Evolutionary conservation across 1,140 invertebrate genomes (phyloP), one percentile per base, ranked within the genome.

Genomic region (Drosophila novamexicana): DNA sequence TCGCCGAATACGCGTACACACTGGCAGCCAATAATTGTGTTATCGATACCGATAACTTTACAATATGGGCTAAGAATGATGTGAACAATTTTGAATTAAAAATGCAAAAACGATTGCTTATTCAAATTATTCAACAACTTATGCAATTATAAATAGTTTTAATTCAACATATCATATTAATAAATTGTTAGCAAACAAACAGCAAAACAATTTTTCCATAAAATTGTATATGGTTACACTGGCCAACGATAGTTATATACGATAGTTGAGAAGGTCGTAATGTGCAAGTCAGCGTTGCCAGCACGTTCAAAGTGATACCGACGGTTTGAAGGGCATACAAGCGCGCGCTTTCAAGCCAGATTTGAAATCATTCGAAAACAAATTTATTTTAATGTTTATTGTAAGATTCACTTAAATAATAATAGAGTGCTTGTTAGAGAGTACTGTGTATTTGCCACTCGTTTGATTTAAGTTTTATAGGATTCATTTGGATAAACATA

Each of bases 401-500:
- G 57, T 74, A 72, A 36, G 44, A 62, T 61, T 73, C 18, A 39
- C 69, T 76, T 74, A 66, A 54, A 40, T 32, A 16, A 42, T 73
- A 59, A 49, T 76, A 72, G 68, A 75, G 73, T 65, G 69, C 54
- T 47, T 66, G 56, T 65, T 75, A 69, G 57, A 74, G 70, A 73
- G 71, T 74, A 49, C 57, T 62, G 71, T 63, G 65, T 57, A 42
- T 56, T 73, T 69, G 50, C 42, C 71, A 74, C 64, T 61, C 67
- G 54, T 52, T 61, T 45, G 42, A 54, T 65, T 75, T 54, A 64
- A 71, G 49, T 65, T 65, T 45, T 75, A 75, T 75, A 75, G 73
- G 73, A 75, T 75, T 75, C 73, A 75, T 75, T 75, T 75, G 73
- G 73, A 69, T 75, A 75, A 71, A 59, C 45, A 58, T 75, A 75